These are phyloP conservation scores for Macrobrachium nipponense DNA, from an alignment of 1,140 invertebrate species.

Conservation along the genomic window DNA sequence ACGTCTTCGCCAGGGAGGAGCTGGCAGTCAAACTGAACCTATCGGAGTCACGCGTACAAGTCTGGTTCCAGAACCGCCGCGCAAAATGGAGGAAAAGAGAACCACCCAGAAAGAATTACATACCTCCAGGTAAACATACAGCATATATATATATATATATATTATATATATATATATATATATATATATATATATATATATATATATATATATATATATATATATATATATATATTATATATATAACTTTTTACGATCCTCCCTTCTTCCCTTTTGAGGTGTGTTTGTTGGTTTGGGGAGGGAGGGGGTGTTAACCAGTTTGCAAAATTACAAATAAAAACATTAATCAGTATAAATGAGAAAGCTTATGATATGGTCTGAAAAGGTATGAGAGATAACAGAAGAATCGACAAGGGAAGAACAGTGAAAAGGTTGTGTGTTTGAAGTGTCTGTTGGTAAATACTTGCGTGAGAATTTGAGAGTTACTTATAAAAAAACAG, in stretches of 20 bases:
- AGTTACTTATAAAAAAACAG: too few species aligned
- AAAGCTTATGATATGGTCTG: too few species aligned
- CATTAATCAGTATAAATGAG: too few species aligned
- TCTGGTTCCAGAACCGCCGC: conserved; percentile 79
- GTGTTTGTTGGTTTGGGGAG: too few species aligned
- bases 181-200: conserved; percentile 23
- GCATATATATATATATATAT: conserved; percentile 15
- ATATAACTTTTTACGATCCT: neutral
- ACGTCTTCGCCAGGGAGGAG: conserved; percentile 95
- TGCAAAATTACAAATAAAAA: too few species aligned
- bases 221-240: conserved; percentile 15
- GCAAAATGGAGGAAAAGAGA: conserved; percentile 99
- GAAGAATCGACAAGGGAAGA: too few species aligned
- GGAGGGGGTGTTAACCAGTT: too few species aligned
- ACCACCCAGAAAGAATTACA: conserved; percentile 91
- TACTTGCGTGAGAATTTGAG: too few species aligned
- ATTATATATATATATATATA: conserved; percentile 26
- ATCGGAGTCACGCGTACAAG: conserved; percentile 92
- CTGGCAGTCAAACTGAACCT: conserved; percentile 89
- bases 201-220: conserved; percentile 3
- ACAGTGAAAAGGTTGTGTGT: too few species aligned
- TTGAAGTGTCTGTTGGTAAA: too few species aligned
- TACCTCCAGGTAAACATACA: conserved; percentile 70
- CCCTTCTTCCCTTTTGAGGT: too few species aligned
- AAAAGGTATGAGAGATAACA: too few species aligned